Evolutionary conservation across 2,113 vertebrate genomes (phyloP), one percentile per base, ranked within the genome.

Genomic region (Dendrocopos noguchii): DNA sequence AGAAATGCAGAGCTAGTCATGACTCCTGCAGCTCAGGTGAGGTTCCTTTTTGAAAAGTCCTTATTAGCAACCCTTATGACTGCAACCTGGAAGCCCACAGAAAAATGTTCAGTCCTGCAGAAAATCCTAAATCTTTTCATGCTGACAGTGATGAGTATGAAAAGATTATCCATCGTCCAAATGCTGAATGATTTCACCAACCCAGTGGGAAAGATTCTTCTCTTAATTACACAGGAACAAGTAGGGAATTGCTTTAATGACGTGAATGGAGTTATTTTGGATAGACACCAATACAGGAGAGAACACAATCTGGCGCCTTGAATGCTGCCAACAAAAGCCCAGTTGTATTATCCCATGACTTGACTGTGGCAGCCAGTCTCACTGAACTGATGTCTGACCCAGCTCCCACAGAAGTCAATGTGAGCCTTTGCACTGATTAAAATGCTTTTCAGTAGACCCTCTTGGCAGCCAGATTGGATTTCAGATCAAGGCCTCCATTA

Each of bases 201-300:
- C 61, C 27, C 68, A 78, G 68, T 94, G 87, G 87, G 95, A 90
- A 94, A 80, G 61, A 67, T 77, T 84, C 68, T 85, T 84, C 82
- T 83, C 76, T 85, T 95, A 96, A 94, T 96, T 94, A 86, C 65
- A 84, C 29, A 88, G 77, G 80, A 96, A 91, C 93, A 95, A 90
- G 93, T 80, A 96, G 59, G 28, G 93, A 95, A 92, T 92, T 94
- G 93, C 94, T 94, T 44, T 57, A 72, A 73, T 90, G 90, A 95
- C 70, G 59, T 93, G 90, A 95, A 85, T 77, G 42, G 68, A 93
- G 79, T 65, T 61, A 70, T 91, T 95, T 94, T 96, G 96, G 95
- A 95, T 78, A 90, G 72, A 80, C 73, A 95, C 95, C 94, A 94
- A 70, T 52, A 72, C n/a, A 93, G 85, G 85, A 94, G 90, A 88